Evolutionary conservation across 2,888 invertebrate species (phyloP), one percentile per base, ranked within the genome.

Genomic region (Disparrhopalites patrizii): DNA sequence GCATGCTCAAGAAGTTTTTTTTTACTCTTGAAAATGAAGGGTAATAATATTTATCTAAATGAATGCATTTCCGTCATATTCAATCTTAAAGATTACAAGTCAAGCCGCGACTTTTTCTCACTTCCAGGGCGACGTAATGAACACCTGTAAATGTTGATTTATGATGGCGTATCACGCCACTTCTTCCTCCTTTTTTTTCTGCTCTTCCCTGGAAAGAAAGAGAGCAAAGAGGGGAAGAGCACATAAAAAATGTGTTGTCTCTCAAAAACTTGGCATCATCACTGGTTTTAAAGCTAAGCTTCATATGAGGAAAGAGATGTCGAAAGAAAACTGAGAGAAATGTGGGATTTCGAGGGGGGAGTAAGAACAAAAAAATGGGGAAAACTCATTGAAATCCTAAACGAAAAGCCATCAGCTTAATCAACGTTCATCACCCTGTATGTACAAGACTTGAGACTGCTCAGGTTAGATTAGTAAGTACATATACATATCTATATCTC

Each of bases 91-190:
- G 66, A 66, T 56, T 57, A 62, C 52, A 64, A 56, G 61, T 62
- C 58, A 58, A 65, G 62, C 68, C 62, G 62, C 62, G 51, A 28
- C 43, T 56, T 64, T 55, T 57, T 57, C 57, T 64, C 57, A 56
- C 62, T 62, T 62, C 38, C 54, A 51, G 54, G 52, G 52, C 54
- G 52, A 54, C 38, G 52, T 62, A 67, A 67, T 67, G 67, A 65
- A 71, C 69, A 71, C 69, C 71, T 69, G 72, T 70, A 70, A 72
- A 72, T 70, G 70, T 73, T 73, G 74, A 74, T 74, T 74, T 74
- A 74, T 74, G 64, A 47, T 20, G 50, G 55, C 61, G 58, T 69
- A 68, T 66, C 74, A 74, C 72, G 74, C 72, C 65, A 72, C 38
- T 58, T 58, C 28, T 58, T 25, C 18, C 27, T 30, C 27, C 28